These are phyloP conservation scores for Coilia nasus DNA, from an alignment of 2,797 vertebrate species.

Conservation along the genomic window DNA sequence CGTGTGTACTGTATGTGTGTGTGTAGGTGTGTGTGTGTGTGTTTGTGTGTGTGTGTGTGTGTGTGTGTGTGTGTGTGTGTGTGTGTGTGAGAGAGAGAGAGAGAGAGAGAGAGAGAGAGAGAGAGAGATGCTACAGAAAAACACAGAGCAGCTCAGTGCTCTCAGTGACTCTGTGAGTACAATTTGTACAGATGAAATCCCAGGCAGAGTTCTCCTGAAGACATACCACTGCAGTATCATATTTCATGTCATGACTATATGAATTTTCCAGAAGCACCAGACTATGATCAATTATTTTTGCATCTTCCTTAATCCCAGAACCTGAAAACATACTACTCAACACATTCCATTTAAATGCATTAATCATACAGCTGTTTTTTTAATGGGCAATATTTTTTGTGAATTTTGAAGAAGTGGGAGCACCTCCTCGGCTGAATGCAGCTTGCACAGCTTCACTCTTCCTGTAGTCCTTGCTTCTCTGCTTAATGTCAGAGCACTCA, in stretches of 20 bases:
- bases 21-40: not conserved
- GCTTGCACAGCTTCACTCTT: not conserved
- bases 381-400: not conserved
- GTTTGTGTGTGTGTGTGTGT: too few species aligned
- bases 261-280: conserved; percentile 1
- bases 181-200: not conserved
- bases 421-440: not conserved
- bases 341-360: not conserved
- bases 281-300: not conserved
- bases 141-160: not conserved
- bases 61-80: not conserved
- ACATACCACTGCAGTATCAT: not conserved
- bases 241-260: not conserved
- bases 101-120: not conserved
- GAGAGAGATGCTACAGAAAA: not conserved
- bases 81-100: too few species aligned
- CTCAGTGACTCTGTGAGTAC: not conserved
- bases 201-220: not conserved
- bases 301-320: not conserved
- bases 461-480: not conserved
- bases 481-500: not conserved
- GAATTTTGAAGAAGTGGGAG: not conserved
- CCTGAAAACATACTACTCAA: not conserved
- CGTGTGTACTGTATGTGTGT: not conserved
- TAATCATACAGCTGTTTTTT: not conserved